Conservation (phyloP, 2,888 invertebrate species). For the Pediacus dermestoides region DNA sequence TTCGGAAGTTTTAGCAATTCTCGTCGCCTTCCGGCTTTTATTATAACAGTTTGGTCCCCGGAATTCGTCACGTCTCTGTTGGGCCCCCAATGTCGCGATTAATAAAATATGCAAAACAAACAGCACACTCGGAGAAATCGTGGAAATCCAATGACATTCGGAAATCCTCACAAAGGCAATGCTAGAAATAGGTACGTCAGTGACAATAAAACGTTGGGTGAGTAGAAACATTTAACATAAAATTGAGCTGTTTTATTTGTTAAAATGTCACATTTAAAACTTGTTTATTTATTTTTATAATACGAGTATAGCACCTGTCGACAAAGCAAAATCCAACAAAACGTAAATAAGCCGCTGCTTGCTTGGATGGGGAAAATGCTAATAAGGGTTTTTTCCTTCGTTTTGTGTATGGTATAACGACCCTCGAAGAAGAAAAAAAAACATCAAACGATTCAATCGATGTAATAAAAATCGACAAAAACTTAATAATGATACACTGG, state of each 20-base stretch:
- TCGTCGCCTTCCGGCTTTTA: conserved; percentile 27
- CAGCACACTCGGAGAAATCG: conserved; percentile 23
- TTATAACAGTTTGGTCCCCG: conserved; percentile 28
- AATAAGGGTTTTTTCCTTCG: too few relatives aligned
- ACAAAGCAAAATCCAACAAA: too few relatives aligned
- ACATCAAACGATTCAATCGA: too few relatives aligned
- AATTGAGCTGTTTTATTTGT: conserved; percentile 24
- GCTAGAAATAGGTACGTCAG: conserved; percentile 14
- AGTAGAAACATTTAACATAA: conserved; percentile 23
- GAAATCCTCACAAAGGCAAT: conserved; percentile 21
- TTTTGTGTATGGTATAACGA: too few relatives aligned
- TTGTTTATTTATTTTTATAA: conserved; percentile 24
- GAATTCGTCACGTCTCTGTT: conserved; percentile 29
- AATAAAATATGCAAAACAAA: conserved; percentile 43
- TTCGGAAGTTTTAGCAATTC: conserved; percentile 26
- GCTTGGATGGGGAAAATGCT: too few relatives aligned
- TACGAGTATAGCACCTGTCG: too few relatives aligned
- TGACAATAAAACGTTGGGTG: conserved; percentile 24
- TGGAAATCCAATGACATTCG: conserved; percentile 31
- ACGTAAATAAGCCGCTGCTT: too few relatives aligned
- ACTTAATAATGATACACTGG: too few relatives aligned
- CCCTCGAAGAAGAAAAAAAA: too few relatives aligned
- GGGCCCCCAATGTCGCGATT: conserved; percentile 29
- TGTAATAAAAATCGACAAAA: too few relatives aligned
- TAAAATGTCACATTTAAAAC: conserved; percentile 12